Percentiles rank a stretch among this genome's conserved stretches.
These are phyloP conservation scores for Euplagia quadripunctaria DNA, from an alignment of 2,888 invertebrate species.

Conservation along the genomic window DNA sequence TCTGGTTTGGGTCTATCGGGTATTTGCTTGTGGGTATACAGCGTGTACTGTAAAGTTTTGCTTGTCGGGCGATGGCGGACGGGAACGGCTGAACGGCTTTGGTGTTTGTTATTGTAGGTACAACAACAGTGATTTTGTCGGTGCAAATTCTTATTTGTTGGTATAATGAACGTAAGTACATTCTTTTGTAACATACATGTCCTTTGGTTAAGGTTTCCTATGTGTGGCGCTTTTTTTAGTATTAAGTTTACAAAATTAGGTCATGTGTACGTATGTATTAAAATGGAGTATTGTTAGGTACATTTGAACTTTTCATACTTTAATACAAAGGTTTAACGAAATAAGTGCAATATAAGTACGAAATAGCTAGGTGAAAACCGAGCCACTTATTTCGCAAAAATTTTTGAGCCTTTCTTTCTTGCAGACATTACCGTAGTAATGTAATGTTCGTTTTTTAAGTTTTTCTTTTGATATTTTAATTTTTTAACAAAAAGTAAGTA, in stretches of 20 bases:
- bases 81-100: conserved; percentile 56
- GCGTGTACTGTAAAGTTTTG: conserved; percentile 61
- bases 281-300: neutral
- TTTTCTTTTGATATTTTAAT: too few species aligned
- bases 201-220: conserved; percentile 42
- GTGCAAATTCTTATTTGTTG: conserved; percentile 54
- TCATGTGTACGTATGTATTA: neutral
- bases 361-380: too few species aligned
- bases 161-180: conserved; percentile 71
- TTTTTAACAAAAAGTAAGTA: too few species aligned
- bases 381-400: too few species aligned
- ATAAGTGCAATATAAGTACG: too few species aligned
- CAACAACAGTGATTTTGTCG: conserved; percentile 63
- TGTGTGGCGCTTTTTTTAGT: conserved; percentile 37
- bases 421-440: too few species aligned
- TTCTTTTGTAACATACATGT: conserved; percentile 63
- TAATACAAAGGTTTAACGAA: too few species aligned
- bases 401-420: too few species aligned
- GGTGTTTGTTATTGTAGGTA: conserved; percentile 61
- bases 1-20: conserved; percentile 48
- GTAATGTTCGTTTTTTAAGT: too few species aligned
- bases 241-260: neutral
- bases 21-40: conserved; percentile 59
- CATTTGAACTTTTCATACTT: too few species aligned
- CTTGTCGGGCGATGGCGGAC: conserved; percentile 62